A percentile compares a stretch with the other conserved stretches of the same genome.
Evolutionary conservation across 2,113 vertebrate species (phyloP).

Genomic region (Melierax canorus): DNA sequence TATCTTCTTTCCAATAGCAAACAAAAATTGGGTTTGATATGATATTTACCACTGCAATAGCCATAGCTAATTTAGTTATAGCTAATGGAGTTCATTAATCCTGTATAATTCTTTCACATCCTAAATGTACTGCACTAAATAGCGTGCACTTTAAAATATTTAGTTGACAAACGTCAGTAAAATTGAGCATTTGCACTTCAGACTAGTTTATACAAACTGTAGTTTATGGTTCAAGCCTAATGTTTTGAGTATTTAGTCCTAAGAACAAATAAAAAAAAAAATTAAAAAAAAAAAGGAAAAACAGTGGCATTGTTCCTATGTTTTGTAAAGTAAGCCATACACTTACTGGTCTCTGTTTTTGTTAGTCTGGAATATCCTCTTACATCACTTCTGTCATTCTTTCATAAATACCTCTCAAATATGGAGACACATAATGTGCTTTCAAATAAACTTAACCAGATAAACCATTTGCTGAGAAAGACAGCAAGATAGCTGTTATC

Average conservation of each 20-base stretch:
- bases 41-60: neutral
- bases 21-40: neutral
- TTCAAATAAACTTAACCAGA: neutral
- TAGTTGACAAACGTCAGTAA: neutral
- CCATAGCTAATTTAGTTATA: conserved; percentile 9
- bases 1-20: conserved; percentile 12
- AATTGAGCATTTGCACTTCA: neutral
- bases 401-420: neutral
- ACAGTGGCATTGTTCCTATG: neutral
- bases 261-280: neutral
- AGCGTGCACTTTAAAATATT: neutral
- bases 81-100: conserved; percentile 36
- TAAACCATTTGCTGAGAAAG: neutral
- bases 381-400: neutral
- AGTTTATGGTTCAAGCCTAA: neutral
- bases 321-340: neutral
- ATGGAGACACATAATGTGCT: neutral
- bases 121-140: neutral
- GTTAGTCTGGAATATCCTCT: neutral
- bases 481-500: neutral
- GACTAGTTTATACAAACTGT: neutral
- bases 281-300: neutral
- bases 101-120: neutral
- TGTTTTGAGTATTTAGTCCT: neutral
- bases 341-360: neutral